phyloP scores from a whole-genome alignment of 2,797 vertebrate genomes.

The Gymnothorax reevesii region DNA sequence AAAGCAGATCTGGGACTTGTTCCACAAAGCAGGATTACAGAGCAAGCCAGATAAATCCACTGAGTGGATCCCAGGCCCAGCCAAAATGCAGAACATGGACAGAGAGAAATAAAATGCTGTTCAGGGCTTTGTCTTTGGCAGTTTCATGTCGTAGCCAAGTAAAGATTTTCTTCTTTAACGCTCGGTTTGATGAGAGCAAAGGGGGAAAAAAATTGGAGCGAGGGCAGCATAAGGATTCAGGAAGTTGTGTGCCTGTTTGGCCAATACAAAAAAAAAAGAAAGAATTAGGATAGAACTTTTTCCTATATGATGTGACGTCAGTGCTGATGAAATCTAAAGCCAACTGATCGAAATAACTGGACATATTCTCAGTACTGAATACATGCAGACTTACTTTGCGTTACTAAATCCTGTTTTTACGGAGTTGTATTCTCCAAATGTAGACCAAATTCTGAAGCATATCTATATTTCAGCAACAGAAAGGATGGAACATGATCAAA shows the following conservation, averaged over 20 bases:
- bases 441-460: background rate
- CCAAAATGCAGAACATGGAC: no score
- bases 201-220: background rate
- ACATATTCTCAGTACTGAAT: background rate
- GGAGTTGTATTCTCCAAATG: background rate
- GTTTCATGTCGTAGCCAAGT: background rate
- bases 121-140: no score
- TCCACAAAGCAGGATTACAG: no score
- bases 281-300: background rate
- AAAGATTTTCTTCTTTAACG: background rate
- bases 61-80: no score
- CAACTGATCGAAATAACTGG: background rate
- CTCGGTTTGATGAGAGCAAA: background rate
- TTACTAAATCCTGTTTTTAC: no score
- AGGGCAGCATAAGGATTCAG: background rate
- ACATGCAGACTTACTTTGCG: background rate
- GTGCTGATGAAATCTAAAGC: background rate
- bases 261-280: background rate
- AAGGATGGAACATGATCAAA: background rate
- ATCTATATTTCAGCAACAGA: background rate
- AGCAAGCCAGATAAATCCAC: no score
- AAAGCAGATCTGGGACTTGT: background rate
- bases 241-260: background rate
- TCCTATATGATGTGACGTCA: background rate
- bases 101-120: no score